Base-by-base conservation (phyloP, 2,888 invertebrate genomes). In the Erebia aethiops region DNA sequence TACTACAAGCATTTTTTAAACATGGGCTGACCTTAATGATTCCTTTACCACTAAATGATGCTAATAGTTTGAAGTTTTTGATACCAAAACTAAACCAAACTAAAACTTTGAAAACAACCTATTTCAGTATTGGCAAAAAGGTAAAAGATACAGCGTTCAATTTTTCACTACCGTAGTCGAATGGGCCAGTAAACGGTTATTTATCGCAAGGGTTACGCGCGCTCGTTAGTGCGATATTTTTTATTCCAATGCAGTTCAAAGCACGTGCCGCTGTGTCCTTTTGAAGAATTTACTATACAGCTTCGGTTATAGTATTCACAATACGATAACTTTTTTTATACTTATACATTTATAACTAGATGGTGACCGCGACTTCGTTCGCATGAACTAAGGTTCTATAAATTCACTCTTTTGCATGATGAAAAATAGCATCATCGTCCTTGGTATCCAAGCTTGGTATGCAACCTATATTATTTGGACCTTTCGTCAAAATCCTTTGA, bases 111-210 rank as follows among this genome's bases (percentile, higher is more conserved):
- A 46, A 18, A 51, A 68, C 43, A 66, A 66, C 13, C 21, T 46
- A 62, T 66, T 69, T 69, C 64, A 74, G 69, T 68, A 80, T 79
- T 77, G 80, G 79, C 78, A 81, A 81, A 81, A 84, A 84, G 82
- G 86, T 85, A 81, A 84, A 84, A 35, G 82, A 87, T 85, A 81
- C 77, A 84, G 84, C 78, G 82, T 82, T 82, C 84, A 85, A 87
- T 88, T 87, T 88, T 87, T 87, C 87, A 87, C 82, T 84, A 84
- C 78, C 82, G 78, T 81, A 82, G 81, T 84, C 85, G 82, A 87
- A 87, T 85, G 80, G 84, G 73, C 74, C 81, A 78, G 81, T 79
- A 84, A 82, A 74, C 79, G 79, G 84, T 83, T 84, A 87, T 87
- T 87, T 86, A 75, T 73, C 67, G 74, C 69, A 67, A 65, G 66